Percentiles rank a stretch among this genome's conserved stretches.
Evolutionary conservation across 1,140 invertebrate genomes (phyloP).

Genomic region (Sycobia sp.): DNA sequence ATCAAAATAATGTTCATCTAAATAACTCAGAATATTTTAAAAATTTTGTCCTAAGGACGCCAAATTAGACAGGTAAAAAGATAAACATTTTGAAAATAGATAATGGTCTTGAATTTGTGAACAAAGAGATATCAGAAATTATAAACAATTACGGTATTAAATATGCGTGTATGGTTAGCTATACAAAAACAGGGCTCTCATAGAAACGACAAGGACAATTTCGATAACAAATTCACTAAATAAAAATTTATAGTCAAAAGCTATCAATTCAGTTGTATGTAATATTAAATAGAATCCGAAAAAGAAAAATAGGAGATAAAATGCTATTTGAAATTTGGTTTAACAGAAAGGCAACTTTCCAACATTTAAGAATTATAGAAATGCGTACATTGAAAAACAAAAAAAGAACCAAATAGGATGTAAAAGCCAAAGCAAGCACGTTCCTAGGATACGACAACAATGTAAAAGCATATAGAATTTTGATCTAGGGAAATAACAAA

Average conservation of each 20-base stretch:
- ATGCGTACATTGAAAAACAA: constrained; percentile 42
- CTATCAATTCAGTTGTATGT: constrained; percentile 43
- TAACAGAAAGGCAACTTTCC: constrained; percentile 41
- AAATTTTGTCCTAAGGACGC: constrained; percentile 21
- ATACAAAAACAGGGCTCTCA: constrained; percentile 39
- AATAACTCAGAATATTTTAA: constrained; percentile 40
- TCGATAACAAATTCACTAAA: constrained; percentile 28
- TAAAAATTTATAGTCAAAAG: constrained; percentile 39
- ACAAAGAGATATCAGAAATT: constrained; percentile 20
- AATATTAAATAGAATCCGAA: constrained; percentile 42
- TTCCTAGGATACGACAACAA: constrained; percentile 5
- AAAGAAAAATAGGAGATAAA: constrained; percentile 22
- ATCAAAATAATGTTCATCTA: constrained; percentile 41
- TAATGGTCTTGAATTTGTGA: constrained; percentile 37
- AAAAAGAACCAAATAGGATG: too few species aligned
- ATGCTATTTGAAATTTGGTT: constrained; percentile 48
- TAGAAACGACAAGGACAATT: constrained; percentile 36
- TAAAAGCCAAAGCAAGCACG: too few species aligned
- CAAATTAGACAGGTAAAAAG: constrained; percentile 44
- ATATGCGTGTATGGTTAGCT: constrained; percentile 37
- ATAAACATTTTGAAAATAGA: constrained; percentile 48
- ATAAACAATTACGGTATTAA: constrained; percentile 26
- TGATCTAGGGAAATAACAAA: constrained; percentile 1
- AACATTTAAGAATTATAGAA: constrained; percentile 47
- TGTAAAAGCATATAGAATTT: constrained; percentile 13